A percentile compares a stretch with the other conserved stretches of the same genome.
These are phyloP conservation scores for Schizaphis graminum DNA, from an alignment of 2,888 invertebrate genomes.

Conservation along the genomic window DNA sequence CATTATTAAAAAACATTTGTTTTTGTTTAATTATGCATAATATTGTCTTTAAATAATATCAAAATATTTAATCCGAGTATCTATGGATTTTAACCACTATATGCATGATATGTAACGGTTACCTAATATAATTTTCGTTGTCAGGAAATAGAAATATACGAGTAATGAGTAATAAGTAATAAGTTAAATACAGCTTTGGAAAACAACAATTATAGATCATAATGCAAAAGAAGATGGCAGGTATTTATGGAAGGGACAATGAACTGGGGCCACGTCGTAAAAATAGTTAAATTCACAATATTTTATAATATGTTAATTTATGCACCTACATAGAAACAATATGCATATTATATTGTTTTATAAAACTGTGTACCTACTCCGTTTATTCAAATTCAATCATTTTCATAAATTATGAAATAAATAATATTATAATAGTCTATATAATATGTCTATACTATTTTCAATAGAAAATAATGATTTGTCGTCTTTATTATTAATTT, in stretches of 20 bases:
- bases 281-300: not conserved
- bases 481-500: no score
- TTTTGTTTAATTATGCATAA: not conserved
- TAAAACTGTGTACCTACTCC: not conserved
- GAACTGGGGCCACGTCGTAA: not conserved
- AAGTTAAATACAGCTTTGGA: not conserved
- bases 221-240: not conserved
- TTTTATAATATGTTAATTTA: not conserved
- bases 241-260: not conserved
- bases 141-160: not conserved
- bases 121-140: not conserved
- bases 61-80: not conserved
- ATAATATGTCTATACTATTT: not conserved
- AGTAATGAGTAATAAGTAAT: not conserved
- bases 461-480: not conserved
- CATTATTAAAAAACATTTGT: not conserved
- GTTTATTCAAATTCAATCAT: not conserved
- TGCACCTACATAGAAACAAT: not conserved
- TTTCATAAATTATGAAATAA: no score
- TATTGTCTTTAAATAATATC: not conserved
- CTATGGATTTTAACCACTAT: not conserved
- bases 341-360: not conserved
- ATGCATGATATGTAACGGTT: not conserved
- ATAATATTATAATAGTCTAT: no score
- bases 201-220: not conserved